phyloP scores from a whole-genome alignment of 2,888 invertebrate species.

The Drosophila lacicola region DNA sequence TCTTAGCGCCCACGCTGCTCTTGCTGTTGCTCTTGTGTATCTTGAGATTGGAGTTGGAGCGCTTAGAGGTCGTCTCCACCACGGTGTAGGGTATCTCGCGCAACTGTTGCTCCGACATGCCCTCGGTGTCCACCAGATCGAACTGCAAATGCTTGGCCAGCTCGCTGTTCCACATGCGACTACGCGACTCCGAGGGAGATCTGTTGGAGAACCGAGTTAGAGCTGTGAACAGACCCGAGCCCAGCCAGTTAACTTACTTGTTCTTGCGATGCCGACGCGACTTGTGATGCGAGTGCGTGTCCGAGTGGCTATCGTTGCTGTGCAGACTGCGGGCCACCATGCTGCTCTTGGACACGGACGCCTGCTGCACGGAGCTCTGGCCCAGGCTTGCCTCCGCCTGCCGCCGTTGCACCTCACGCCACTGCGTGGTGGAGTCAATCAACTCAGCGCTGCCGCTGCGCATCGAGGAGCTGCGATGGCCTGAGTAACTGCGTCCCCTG shows the following conservation, averaged over 20 bases:
- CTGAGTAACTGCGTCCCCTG: constrained; percentile 85
- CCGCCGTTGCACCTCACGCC: constrained; percentile 94
- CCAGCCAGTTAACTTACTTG: constrained; percentile 84
- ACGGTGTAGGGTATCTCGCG: constrained; percentile 95
- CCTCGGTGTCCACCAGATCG: constrained; percentile 93
- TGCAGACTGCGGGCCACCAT: constrained; percentile 84
- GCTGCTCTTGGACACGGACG: constrained; percentile 89
- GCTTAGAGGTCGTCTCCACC: constrained; percentile 88
- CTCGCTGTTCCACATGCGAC: constrained; percentile 90
- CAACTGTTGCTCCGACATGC: constrained; percentile 94
- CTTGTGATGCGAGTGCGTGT: constrained; percentile 86
- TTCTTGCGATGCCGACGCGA: constrained; percentile 87
- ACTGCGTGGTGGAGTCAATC: constrained; percentile 94
- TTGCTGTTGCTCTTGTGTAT: constrained; percentile 85
- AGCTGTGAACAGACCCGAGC: neutral
- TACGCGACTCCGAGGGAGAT: constrained; percentile 90
- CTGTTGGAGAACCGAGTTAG: constrained; percentile 74
- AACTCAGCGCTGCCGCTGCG: constrained; percentile 87
- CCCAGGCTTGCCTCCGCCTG: constrained; percentile 87
- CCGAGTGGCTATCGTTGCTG: constrained; percentile 87
- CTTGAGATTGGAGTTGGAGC: constrained; percentile 83
- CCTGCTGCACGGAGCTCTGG: constrained; percentile 88
- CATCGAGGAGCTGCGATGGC: constrained; percentile 84
- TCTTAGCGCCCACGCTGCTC: constrained; percentile 82
- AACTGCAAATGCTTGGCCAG: constrained; percentile 94